phyloP scores from a whole-genome alignment of 2,797 vertebrate species.

The Silurus lanzhouensis region DNA sequence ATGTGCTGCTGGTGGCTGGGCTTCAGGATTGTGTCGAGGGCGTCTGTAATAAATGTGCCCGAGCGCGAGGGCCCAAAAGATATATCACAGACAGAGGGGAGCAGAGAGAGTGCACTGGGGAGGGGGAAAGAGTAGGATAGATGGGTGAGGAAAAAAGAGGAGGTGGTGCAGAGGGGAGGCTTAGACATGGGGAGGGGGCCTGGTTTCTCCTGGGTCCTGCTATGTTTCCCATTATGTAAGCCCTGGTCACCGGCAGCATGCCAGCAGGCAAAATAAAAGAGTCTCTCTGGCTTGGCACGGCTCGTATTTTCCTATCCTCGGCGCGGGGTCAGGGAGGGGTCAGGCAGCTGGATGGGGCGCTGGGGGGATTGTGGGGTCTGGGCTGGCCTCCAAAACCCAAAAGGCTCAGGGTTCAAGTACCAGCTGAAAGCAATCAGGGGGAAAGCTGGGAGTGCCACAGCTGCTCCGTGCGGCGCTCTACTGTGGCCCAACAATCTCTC shows the following conservation, averaged over 20 bases:
- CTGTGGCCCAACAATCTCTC: constrained; percentile 71
- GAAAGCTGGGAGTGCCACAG: constrained; percentile 95
- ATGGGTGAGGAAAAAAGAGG: constrained; percentile 70
- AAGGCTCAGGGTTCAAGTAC: constrained; percentile 99
- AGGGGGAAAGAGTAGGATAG: constrained; percentile 73
- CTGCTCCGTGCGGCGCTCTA: constrained; percentile 84
- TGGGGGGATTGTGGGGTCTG: constrained; percentile 99
- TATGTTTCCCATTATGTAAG: constrained; percentile 99
- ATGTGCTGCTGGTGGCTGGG: constrained; percentile 75
- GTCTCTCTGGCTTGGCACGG: constrained; percentile 99
- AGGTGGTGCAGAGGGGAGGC: constrained; percentile 60
- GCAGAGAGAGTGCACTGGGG: constrained; percentile 53
- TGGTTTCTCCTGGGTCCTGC: constrained; percentile 97
- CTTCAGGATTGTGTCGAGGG: constrained; percentile 89
- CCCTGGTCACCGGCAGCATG: constrained; percentile 99
- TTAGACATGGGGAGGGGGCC: constrained; percentile 68
- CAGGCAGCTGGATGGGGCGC: constrained; percentile 99
- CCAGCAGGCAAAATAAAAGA: constrained; percentile 99
- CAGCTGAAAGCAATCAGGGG: constrained; percentile 99
- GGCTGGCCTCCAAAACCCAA: constrained; percentile 98
- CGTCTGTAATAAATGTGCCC: constrained; percentile 94
- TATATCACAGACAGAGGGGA: constrained; percentile 88
- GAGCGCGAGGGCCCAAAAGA: constrained; percentile 90
- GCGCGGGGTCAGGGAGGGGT: constrained; percentile 98
- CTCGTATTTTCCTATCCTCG: constrained; percentile 99